These are phyloP conservation scores for Thunnus thynnus DNA, from an alignment of 2,113 vertebrate species.

Conservation along the genomic window DNA sequence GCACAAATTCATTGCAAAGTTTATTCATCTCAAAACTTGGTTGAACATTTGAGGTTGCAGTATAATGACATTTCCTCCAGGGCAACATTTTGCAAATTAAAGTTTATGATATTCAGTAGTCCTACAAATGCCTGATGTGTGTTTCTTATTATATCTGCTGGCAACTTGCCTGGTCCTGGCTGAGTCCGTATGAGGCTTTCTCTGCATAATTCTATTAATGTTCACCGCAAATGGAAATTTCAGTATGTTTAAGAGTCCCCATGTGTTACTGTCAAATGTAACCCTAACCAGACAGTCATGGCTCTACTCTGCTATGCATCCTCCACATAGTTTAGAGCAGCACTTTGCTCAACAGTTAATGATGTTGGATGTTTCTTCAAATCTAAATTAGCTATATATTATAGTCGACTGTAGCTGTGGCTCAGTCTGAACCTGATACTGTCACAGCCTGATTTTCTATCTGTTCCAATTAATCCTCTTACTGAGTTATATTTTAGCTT, in stretches of 20 bases:
- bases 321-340: neutral
- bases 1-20: conserved; percentile 54
- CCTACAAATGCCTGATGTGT: conserved; percentile 57
- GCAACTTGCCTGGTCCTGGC: conserved; percentile 49
- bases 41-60: conserved; percentile 60
- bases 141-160: conserved; percentile 59
- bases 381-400: conserved; percentile 32
- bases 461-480: conserved; percentile 61
- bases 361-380: conserved; percentile 13
- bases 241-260: conserved; percentile 24
- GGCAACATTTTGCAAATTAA: conserved; percentile 66
- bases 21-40: conserved; percentile 61
- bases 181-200: conserved; percentile 37
- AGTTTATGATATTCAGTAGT: conserved; percentile 66
- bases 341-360: neutral
- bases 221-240: conserved; percentile 52
- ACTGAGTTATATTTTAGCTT: conserved; percentile 52
- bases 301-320: conserved; percentile 10
- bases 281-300: conserved; percentile 16
- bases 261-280: conserved; percentile 18
- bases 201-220: conserved; percentile 41
- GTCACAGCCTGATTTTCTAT: conserved; percentile 42
- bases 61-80: conserved; percentile 65
- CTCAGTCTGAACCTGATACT: conserved; percentile 34
- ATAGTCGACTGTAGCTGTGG: neutral